Conservation (phyloP, 2,888 invertebrate genomes). For the Sarcophaga subvicina region DNA sequence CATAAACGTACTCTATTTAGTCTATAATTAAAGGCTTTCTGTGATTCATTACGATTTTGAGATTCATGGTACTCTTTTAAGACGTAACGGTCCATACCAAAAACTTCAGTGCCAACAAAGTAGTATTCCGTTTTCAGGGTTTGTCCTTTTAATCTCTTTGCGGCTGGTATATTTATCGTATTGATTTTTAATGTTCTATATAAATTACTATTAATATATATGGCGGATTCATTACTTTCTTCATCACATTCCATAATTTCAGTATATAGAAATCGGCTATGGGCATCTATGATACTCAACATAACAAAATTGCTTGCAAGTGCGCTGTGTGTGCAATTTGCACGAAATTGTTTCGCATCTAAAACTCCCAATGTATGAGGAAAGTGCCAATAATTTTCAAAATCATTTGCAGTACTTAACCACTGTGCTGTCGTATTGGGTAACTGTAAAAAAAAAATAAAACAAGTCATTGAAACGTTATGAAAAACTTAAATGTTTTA, state of each 20-base stretch:
- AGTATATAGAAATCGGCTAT: conserved; percentile 43
- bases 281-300: conserved; percentile 43
- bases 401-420: conserved; percentile 21
- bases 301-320: background rate
- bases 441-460: conserved; percentile 7
- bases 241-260: conserved; percentile 16
- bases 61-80: conserved; percentile 9
- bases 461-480: background rate
- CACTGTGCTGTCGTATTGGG: conserved; percentile 20
- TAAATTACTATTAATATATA: conserved; percentile 29
- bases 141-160: conserved; percentile 22
- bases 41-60: conserved; percentile 5
- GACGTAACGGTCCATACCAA: conserved; percentile 36
- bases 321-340: background rate
- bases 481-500: background rate
- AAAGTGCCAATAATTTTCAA: conserved; percentile 47
- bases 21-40: conserved; percentile 50
- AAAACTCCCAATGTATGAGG: conserved; percentile 43
- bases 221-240: background rate
- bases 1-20: conserved; percentile 35
- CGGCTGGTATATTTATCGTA: conserved; percentile 19
- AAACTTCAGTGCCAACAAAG: conserved; percentile 36
- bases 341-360: conserved; percentile 32
- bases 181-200: conserved; percentile 19
- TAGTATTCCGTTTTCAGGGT: conserved; percentile 19